Evolutionary conservation across 2,113 vertebrate species (phyloP).

Genomic region (Micromys minutus): DNA sequence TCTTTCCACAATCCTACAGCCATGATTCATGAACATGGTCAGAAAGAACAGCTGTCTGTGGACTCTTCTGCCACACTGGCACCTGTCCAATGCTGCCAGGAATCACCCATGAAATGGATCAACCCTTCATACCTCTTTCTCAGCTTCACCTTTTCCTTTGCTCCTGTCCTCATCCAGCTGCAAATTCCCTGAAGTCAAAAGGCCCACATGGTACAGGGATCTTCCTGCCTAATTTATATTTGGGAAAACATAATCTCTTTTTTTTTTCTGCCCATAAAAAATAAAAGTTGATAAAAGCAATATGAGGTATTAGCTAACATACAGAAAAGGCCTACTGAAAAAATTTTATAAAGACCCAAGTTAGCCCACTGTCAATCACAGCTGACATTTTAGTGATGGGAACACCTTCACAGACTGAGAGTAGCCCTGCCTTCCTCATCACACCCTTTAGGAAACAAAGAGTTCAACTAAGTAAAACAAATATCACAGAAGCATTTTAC

Average conservation of each 20-base stretch:
- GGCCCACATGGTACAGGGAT: not conserved
- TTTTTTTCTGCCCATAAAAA: not conserved
- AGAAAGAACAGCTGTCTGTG: not conserved
- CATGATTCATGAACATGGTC: not conserved
- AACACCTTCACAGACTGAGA: not conserved
- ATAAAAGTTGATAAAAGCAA: not conserved
- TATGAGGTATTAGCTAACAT: not conserved
- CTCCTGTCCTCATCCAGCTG: not conserved
- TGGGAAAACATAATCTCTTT: not conserved
- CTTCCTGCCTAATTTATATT: not conserved
- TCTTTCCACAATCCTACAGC: not conserved
- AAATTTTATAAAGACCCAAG: not conserved
- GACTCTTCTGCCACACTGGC: not conserved
- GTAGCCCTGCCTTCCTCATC: not conserved
- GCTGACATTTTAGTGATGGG: not conserved
- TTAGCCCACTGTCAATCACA: not conserved
- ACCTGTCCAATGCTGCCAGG: not conserved
- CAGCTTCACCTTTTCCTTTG: not conserved
- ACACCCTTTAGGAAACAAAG: slow-evolving; percentile 1
- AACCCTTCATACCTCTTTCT: not conserved
- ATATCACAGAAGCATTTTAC: not conserved
- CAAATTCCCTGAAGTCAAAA: not conserved
- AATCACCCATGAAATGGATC: not conserved
- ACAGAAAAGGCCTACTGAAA: not conserved
- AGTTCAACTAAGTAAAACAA: not conserved